These are phyloP conservation scores for Oscheius sp. DNA, from an alignment of 2,888 invertebrate genomes.

Conservation along the genomic window DNA sequence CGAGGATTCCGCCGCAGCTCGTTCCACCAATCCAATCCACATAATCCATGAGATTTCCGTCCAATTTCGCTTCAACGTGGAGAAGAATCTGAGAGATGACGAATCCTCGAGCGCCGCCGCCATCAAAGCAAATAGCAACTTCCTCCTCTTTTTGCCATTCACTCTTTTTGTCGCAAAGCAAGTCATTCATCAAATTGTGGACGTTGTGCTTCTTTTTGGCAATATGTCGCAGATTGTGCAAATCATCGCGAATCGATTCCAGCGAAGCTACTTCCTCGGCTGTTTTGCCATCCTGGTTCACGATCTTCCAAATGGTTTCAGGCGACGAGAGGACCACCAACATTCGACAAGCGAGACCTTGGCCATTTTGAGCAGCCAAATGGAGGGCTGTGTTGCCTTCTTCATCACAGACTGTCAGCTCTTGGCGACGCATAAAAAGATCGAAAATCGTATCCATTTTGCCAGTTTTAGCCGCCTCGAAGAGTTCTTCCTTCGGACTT, in stretches of 20 bases:
- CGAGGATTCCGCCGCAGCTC: constrained; percentile 43
- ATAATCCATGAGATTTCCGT: constrained; percentile 14
- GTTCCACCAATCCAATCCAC: constrained; percentile 44
- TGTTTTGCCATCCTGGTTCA: constrained; percentile 39
- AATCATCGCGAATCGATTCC: constrained; percentile 30
- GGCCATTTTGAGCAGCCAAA: constrained; percentile 32
- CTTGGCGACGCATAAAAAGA: constrained; percentile 18
- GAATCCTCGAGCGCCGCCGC: constrained; percentile 46
- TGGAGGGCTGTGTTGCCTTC: constrained; percentile 49
- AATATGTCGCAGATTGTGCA: constrained; percentile 8
- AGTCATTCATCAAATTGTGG: constrained; percentile 4
- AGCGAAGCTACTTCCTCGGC: constrained; percentile 32
- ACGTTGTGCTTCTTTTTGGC: not conserved
- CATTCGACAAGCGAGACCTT: constrained; percentile 33
- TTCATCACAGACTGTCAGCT: constrained; percentile 38
- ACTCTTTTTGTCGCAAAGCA: constrained; percentile 28
- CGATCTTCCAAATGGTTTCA: constrained; percentile 36
- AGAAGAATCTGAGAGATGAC: constrained; percentile 32
- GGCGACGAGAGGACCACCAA: constrained; percentile 44
- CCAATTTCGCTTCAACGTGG: constrained; percentile 9
- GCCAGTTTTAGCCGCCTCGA: constrained; percentile 41
- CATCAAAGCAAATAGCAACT: constrained; percentile 42
- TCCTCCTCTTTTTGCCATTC: constrained; percentile 38
- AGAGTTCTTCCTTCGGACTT: constrained; percentile 32
- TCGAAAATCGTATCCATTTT: constrained; percentile 33